Percentiles rank a stretch among this genome's conserved stretches.
These are phyloP conservation scores for Chlorops oryzae DNA, from an alignment of 1,140 invertebrate species.

Conservation along the genomic window DNA sequence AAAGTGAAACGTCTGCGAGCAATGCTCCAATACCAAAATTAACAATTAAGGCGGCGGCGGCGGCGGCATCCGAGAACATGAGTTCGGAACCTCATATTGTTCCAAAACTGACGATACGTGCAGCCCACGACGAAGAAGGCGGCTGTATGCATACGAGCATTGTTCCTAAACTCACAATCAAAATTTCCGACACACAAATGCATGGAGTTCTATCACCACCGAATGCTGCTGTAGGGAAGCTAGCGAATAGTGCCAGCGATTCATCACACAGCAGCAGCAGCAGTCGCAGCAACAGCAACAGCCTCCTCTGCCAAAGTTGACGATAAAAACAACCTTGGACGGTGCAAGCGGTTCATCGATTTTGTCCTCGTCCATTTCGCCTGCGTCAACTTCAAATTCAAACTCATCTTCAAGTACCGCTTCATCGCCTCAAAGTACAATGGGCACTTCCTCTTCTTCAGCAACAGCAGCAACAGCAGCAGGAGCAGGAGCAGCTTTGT, in stretches of 20 bases:
- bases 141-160: conserved; percentile 21
- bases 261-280: conserved; percentile 1
- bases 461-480: conserved; percentile 1
- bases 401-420: conserved; percentile 22
- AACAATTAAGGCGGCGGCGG: conserved; percentile 11
- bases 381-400: conserved; percentile 26
- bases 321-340: conserved; percentile 31
- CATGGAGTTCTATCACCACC: conserved; percentile 2
- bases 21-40: conserved; percentile 13
- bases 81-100: conserved; percentile 40
- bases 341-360: conserved; percentile 31
- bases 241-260: background rate
- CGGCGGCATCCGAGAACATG: conserved; percentile 10
- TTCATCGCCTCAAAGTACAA: conserved; percentile 11
- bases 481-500: conserved; percentile 3
- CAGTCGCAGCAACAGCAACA: conserved; percentile 1
- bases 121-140: conserved; percentile 33
- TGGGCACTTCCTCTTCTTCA: conserved; percentile 14
- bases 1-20: background rate
- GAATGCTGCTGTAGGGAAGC: background rate
- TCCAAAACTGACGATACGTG: conserved; percentile 42
- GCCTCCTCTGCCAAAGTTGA: conserved; percentile 27
- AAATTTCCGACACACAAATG: conserved; percentile 28
- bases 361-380: conserved; percentile 36
- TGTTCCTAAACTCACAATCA: conserved; percentile 43